phyloP scores from a whole-genome alignment of 1,140 invertebrate genomes.

The Pseudomyrmex concolor region DNA sequence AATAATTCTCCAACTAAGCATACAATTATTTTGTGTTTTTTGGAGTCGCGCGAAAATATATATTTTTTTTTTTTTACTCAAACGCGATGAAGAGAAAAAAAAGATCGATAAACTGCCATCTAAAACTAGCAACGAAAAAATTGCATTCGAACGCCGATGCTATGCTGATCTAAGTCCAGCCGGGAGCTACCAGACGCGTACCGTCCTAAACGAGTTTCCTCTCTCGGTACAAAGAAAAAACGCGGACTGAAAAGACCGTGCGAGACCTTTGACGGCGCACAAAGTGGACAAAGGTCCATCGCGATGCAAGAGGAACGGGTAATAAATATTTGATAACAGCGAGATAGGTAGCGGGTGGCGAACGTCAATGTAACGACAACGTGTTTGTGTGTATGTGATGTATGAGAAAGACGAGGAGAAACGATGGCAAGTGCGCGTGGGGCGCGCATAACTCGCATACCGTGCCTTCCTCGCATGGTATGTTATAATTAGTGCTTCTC shows the following conservation, averaged over 20 bases:
- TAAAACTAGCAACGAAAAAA: conserved; percentile 15
- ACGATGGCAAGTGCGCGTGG: not conserved
- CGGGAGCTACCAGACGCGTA: conserved; percentile 1
- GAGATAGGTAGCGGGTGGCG: conserved; percentile 21
- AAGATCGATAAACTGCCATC: conserved; percentile 13
- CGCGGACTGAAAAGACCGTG: not conserved
- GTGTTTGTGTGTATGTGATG: conserved; percentile 9
- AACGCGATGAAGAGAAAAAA: not conserved
- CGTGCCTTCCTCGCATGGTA: conserved; percentile 74
- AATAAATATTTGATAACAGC: conserved; percentile 71
- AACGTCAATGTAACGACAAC: not conserved
- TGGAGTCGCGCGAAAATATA: not conserved
- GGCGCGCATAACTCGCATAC: conserved; percentile 72
- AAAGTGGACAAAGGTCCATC: conserved; percentile 20
- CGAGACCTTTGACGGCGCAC: not conserved
- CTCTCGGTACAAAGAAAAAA: not conserved
- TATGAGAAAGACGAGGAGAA: not conserved
- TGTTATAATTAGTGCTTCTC: conserved; percentile 76
- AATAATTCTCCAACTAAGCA: not conserved
- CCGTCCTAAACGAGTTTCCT: conserved; percentile 14
- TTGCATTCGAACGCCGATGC: conserved; percentile 46
- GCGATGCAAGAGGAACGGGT: conserved; percentile 26
- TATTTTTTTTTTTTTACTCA: not conserved
- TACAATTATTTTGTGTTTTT: not conserved
- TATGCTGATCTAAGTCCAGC: conserved; percentile 9